Evolutionary conservation across 2,113 vertebrate genomes (phyloP), one percentile per base, ranked within the genome.

Genomic region (Alligator mississippiensis): DNA sequence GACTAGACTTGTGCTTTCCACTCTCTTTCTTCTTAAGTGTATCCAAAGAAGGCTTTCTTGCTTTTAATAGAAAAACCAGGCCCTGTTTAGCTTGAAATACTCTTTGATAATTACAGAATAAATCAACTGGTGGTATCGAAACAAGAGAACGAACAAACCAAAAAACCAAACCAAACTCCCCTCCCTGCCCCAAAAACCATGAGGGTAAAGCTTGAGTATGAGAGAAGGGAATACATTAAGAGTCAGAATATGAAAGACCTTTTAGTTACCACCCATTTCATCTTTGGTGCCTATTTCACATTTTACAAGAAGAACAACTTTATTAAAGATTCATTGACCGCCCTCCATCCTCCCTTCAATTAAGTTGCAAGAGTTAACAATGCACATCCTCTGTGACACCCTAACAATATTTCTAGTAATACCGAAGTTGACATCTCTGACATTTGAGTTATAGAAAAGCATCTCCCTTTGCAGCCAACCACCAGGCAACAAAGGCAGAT

Each of bases 101-200:
- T 85, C 86, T 89, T 25, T 1, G 1, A 83, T 81, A 89, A 30
- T 80, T 94, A 86, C 38, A 95, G 77, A 96, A 34, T 76, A 93
- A 93, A 84, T 89, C 83, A 89, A 68, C 89, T 80, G 16, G 64
- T 77, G 88, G 91, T 90, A 90, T 84, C 81, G 87, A 96, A 96
- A 87, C 61, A 90, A 80, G 88, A 92, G 80, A 79, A 70, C 21
- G 11, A 70, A 70, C 47, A 47, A 8, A 47, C 47, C 47, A 47
- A 47, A 47, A 47, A 47, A 47, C 47, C 7, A 9, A 47, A 47
- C 47, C 47, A 47, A 47, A 47, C 47, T 47, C 47, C 7, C 47
- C 8, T 47, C 47, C 47, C 47, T 47, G 47, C 47, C 47, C 47
- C 47, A 47, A 47, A 47, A 47, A 47, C 47, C 47, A 47, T 9